Percentiles rank a stretch among this genome's conserved stretches.
Evolutionary conservation across 2,888 invertebrate species (phyloP).

Genomic region (Hydrotaea diabolus): DNA sequence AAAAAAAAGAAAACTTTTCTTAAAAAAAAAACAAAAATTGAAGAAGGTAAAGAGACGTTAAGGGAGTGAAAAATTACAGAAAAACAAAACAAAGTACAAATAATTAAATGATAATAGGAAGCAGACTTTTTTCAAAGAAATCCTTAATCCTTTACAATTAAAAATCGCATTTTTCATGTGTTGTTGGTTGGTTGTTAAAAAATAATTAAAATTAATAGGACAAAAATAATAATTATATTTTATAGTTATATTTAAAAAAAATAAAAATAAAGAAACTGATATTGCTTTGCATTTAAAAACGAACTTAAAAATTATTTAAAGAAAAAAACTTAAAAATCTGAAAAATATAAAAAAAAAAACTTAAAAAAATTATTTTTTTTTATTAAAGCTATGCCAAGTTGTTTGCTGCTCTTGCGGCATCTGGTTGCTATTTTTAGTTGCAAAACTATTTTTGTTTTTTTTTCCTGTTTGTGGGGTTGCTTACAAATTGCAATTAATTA

Average conservation of each 20-base stretch:
- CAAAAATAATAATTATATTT: constrained; percentile 36
- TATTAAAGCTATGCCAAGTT: constrained; percentile 61
- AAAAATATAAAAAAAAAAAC: constrained; percentile 43
- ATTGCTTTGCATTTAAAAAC: constrained; percentile 61
- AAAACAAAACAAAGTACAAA: not conserved
- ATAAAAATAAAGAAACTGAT: constrained; percentile 12
- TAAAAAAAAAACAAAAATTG: constrained; percentile 59
- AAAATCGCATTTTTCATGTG: constrained; percentile 56
- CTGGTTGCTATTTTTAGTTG: constrained; percentile 30
- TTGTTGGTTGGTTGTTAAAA: not conserved
- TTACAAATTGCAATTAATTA: constrained; percentile 31
- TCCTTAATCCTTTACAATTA: constrained; percentile 2
- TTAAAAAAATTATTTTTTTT: constrained; percentile 61
- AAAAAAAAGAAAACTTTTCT: constrained; percentile 49
- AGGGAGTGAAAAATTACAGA: not conserved
- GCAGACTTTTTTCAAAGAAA: constrained; percentile 36
- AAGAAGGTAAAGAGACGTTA: not conserved
- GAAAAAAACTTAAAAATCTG: constrained; percentile 15
- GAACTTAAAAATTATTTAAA: constrained; percentile 59
- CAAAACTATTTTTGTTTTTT: constrained; percentile 13
- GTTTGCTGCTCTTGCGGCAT: not conserved
- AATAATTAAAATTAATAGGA: constrained; percentile 64
- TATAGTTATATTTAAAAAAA: not conserved
- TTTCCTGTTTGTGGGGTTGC: not conserved
- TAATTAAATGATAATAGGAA: constrained; percentile 56